Conservation (phyloP, 2,888 invertebrate species). For the Troilus luridus region DNA sequence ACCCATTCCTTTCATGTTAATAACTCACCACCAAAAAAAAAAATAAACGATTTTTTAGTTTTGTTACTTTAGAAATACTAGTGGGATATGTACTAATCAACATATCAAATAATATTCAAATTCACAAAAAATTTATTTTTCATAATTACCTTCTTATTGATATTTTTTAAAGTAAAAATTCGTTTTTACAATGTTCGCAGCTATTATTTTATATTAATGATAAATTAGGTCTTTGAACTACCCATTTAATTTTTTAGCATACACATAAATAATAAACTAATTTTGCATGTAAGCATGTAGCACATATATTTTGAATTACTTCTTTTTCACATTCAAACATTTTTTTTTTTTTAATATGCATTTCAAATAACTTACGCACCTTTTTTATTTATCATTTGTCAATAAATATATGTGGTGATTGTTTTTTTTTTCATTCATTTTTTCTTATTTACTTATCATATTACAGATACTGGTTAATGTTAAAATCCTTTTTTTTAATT, state of each 20-base stretch:
- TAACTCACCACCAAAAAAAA: too few relatives aligned
- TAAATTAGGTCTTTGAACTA: slow-evolving; percentile 35
- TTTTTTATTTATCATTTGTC: slow-evolving; percentile 50
- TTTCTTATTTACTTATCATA: slow-evolving; percentile 54
- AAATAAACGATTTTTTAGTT: too few relatives aligned
- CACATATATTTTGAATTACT: slow-evolving; percentile 60
- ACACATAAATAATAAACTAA: slow-evolving; percentile 55
- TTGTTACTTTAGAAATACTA: too few relatives aligned
- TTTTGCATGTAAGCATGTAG: slow-evolving; percentile 57
- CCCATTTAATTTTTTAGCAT: neutral
- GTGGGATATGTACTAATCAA: too few relatives aligned
- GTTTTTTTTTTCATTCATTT: slow-evolving; percentile 51
- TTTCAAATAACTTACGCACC: slow-evolving; percentile 52
- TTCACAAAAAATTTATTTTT: too few relatives aligned
- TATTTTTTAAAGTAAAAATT: neutral
- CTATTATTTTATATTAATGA: neutral
- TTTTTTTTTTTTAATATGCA: slow-evolving; percentile 39
- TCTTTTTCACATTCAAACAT: slow-evolving; percentile 51
- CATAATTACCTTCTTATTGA: neutral
- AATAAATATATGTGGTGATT: slow-evolving; percentile 50
- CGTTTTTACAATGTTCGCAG: neutral
- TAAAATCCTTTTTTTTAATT: neutral
- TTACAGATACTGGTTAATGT: slow-evolving; percentile 53
- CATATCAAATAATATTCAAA: too few relatives aligned
- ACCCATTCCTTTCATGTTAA: too few relatives aligned